Percentiles rank a stretch among this genome's conserved stretches.
Conservation (phyloP, 2,797 vertebrate species). For the Tamandua tetradactyla region DNA sequence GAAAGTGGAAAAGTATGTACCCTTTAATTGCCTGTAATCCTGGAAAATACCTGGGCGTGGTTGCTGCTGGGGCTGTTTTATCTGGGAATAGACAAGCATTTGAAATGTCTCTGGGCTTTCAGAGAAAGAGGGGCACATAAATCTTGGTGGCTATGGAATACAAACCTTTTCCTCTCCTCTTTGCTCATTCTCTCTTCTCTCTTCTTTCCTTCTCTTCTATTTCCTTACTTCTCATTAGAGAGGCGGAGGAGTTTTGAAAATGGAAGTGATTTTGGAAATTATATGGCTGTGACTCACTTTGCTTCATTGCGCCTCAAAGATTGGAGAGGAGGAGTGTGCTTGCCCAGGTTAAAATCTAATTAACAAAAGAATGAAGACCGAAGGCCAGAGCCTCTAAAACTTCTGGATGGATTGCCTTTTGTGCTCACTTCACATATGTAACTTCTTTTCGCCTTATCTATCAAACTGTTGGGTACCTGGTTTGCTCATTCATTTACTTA, state of each 20-base stretch:
- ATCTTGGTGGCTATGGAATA: not conserved
- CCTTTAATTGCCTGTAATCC: not conserved
- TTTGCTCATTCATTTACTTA: accelerated
- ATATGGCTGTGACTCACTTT: accelerated
- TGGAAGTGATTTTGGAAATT: accelerated
- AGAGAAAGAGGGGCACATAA: not conserved
- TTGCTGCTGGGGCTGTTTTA: not conserved
- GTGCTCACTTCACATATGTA: accelerated
- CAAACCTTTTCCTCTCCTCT: not conserved
- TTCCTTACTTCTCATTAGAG: not conserved
- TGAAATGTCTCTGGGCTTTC: not conserved
- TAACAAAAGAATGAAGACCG: not conserved
- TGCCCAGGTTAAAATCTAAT: not conserved
- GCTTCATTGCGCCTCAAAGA: not conserved
- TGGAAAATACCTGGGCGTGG: slow-evolving; percentile 39
- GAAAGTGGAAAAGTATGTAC: not conserved
- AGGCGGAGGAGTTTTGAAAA: not conserved
- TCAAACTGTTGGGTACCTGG: accelerated
- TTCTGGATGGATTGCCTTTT: accelerated
- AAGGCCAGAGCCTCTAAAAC: not conserved
- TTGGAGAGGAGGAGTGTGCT: not conserved
- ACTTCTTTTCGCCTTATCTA: accelerated
- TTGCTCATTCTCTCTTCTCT: not conserved
- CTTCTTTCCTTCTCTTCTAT: accelerated
- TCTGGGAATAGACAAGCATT: not conserved